These are phyloP conservation scores for Aphidoletes aphidimyza DNA, from an alignment of 2,888 invertebrate species.

Conservation along the genomic window DNA sequence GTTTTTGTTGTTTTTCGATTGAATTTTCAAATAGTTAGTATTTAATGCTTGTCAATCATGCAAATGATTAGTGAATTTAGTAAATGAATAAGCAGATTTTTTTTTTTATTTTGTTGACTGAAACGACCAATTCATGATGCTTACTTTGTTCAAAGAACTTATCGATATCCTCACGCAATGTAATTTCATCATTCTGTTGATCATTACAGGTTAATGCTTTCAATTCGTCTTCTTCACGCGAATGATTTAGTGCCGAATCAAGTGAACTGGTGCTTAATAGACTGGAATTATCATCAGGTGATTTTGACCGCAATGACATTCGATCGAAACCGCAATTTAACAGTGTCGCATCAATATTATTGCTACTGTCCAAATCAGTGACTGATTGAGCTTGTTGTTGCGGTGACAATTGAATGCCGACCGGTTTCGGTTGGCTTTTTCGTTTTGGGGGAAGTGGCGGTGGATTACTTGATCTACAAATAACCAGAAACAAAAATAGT, in stretches of 20 bases:
- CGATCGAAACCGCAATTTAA: conserved; percentile 74
- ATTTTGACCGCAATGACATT: conserved; percentile 80
- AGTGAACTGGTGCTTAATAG: conserved; percentile 78
- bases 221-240: conserved; percentile 83
- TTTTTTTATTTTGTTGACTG: too few species aligned
- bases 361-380: conserved; percentile 65
- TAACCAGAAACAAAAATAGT: too few species aligned
- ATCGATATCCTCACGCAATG: conserved; percentile 59
- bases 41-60: neutral
- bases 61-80: neutral
- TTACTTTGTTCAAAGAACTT: conserved; percentile 63
- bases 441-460: conserved; percentile 85
- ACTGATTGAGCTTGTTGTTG: conserved; percentile 59
- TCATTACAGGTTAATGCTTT: conserved; percentile 70
- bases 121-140: conserved; percentile 57
- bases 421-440: conserved; percentile 66
- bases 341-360: conserved; percentile 68
- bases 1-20: neutral
- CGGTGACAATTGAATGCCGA: neutral
- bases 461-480: conserved; percentile 69
- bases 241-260: conserved; percentile 88
- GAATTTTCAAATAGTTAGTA: neutral
- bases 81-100: neutral
- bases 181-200: conserved; percentile 61
- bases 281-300: conserved; percentile 77